Conservation (phyloP, 1,140 invertebrate species). For the Acromyrmex echinatior region DNA sequence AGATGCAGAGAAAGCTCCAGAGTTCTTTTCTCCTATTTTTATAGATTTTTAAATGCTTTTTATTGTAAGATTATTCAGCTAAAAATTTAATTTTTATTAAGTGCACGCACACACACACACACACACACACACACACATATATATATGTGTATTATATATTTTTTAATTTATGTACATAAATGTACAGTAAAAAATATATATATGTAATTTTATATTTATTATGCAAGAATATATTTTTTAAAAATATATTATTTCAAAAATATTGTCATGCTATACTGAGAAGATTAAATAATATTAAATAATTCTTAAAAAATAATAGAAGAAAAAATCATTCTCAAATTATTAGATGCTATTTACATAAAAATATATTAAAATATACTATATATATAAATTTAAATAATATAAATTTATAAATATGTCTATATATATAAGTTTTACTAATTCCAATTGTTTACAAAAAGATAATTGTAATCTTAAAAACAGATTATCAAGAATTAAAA, state of each 20-base stretch:
- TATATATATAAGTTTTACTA: neutral
- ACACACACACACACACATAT: neutral
- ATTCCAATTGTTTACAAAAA: neutral
- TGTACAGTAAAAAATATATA: neutral
- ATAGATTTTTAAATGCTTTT: neutral
- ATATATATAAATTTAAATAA: neutral
- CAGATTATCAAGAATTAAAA: neutral
- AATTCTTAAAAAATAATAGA: neutral
- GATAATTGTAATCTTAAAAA: neutral
- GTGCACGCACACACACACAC: neutral
- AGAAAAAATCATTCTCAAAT: neutral
- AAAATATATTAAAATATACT: neutral
- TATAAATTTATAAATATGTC: neutral
- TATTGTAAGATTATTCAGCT: neutral
- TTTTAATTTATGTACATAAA: neutral
- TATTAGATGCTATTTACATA: neutral
- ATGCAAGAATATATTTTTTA: neutral
- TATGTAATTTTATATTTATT: neutral
- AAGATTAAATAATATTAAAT: neutral
- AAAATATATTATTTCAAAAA: neutral
- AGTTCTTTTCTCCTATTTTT: neutral
- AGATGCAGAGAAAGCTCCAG: neutral
- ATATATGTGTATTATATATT: neutral
- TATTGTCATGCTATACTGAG: neutral
- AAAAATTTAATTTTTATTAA: constrained; percentile 5